A percentile compares a stretch with the other conserved stretches of the same genome.
These are phyloP conservation scores for Drosophila ironensis DNA, from an alignment of 1,140 invertebrate species.

Conservation along the genomic window DNA sequence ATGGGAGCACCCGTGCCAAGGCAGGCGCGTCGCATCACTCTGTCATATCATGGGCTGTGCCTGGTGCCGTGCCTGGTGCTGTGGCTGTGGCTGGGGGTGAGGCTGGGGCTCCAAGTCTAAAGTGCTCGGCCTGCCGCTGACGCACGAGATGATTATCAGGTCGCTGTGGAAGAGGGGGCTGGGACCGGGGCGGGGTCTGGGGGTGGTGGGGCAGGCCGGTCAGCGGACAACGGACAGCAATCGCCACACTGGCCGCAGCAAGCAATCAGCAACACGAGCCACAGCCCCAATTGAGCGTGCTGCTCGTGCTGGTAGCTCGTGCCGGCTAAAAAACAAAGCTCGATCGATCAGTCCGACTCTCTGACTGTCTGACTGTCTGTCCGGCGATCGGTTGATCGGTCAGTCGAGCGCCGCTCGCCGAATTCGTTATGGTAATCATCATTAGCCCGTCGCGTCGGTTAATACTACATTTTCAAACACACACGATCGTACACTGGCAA, in stretches of 20 bases:
- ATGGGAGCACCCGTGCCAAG: neutral
- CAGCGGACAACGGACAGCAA: slow-evolving; percentile 6
- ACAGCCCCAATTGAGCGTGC: slow-evolving; percentile 71
- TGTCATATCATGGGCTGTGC: slow-evolving; percentile 41
- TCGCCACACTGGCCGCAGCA: slow-evolving; percentile 18
- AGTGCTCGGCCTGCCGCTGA: slow-evolving; percentile 61
- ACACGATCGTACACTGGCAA: neutral
- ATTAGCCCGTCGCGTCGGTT: slow-evolving; percentile 39
- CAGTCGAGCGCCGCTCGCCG: slow-evolving; percentile 35
- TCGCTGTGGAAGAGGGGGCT: neutral
- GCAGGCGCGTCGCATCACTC: no score
- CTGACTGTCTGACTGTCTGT: no score
- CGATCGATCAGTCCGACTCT: slow-evolving; percentile 43
- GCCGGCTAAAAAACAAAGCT: slow-evolving; percentile 33
- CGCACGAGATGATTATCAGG: slow-evolving; percentile 77
- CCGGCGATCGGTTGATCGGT: no score
- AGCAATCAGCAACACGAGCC: slow-evolving; percentile 71
- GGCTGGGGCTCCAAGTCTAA: slow-evolving; percentile 41
- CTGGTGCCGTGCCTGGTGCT: no score
- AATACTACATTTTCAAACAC: neutral
- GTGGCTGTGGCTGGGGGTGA: no score
- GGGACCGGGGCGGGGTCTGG: neutral
- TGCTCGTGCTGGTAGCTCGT: slow-evolving; percentile 66
- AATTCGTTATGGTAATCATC: slow-evolving; percentile 75
- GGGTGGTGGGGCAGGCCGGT: slow-evolving; percentile 2